Base-by-base conservation (phyloP, 2,888 invertebrate genomes). In the Chaitophorus viminalis region DNA sequence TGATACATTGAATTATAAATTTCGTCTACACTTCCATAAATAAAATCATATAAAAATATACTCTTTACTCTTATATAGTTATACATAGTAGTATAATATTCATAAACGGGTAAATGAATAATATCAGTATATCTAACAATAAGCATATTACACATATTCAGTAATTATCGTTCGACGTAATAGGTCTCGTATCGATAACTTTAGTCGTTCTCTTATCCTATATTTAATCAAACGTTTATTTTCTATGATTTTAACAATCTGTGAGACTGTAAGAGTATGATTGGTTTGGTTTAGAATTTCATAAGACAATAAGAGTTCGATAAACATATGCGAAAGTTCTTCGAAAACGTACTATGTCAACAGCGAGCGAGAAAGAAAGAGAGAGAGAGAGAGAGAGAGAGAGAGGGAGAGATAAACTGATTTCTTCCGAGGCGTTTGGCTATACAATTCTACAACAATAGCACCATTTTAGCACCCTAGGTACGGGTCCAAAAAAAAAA, bases 51-150 rank as follows among this genome's bases (percentile, higher is more conserved):
- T 70, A 52, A 31, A 65, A 83, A 75, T 76, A 31, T 65, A 76
- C 76, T n/a, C n/a, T n/a, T n/a, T n/a, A n/a, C n/a, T n/a, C n/a
- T n/a, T n/a, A n/a, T n/a, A n/a, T n/a, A n/a, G n/a, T n/a, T n/a
- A n/a, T n/a, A n/a, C n/a, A n/a, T n/a, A n/a, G n/a, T n/a, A n/a
- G n/a, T n/a, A 84, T 14, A 46, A 31, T 84, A 65, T 84, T 65
- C 65, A 76, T 65, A 76, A 60, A 75, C 65, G 17, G 14, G 33
- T 60, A 14, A 25, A 84, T 33, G 60, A 68, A 75, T 25, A 25
- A 36, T 75, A 72, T 72, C 77, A n/a, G n/a, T n/a, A n/a, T n/a
- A n/a, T n/a, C n/a, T 29, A 72, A 79, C 86, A 86, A 86, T 86
- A 79, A 86, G 72, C 72, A 79, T 86, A 72, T 85, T 79, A 79